These are phyloP conservation scores for Lasioglossum marginatum DNA, from an alignment of 2,888 invertebrate genomes.

Conservation along the genomic window DNA sequence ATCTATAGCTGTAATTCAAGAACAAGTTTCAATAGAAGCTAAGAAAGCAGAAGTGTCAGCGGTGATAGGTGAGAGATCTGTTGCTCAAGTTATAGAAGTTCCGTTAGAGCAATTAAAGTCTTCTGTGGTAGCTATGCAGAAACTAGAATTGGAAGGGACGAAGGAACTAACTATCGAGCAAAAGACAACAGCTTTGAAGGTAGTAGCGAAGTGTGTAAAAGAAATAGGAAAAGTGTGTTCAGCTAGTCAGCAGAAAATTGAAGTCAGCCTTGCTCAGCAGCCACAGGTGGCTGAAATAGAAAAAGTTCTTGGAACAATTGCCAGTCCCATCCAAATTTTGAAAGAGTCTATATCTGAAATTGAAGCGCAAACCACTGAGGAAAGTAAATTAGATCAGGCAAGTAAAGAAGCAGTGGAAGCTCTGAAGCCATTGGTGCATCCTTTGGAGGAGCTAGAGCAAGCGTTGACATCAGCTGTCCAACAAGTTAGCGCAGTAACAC, in stretches of 20 bases:
- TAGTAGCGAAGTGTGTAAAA: conserved; percentile 78
- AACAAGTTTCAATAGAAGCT: conserved; percentile 33
- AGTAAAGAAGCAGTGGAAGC: conserved; percentile 34
- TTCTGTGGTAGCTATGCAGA: conserved; percentile 28
- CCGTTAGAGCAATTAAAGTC: conserved; percentile 41
- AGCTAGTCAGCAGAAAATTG: conserved; percentile 16
- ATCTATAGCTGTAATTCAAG: conserved; percentile 40
- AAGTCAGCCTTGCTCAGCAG: not conserved
- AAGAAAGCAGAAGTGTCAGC: conserved; percentile 80
- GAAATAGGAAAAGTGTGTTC: conserved; percentile 46
- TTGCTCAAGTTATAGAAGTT: conserved; percentile 31
- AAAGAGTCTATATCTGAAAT: conserved; percentile 68
- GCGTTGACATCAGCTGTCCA: conserved; percentile 61
- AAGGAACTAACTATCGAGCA: conserved; percentile 35
- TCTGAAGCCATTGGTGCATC: conserved; percentile 69
- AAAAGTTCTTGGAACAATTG: conserved; percentile 14
- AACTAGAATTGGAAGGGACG: not conserved
- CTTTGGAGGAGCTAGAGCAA: conserved; percentile 50
- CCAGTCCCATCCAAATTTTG: conserved; percentile 35
- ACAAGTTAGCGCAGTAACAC: conserved; percentile 75
- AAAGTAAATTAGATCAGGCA: conserved; percentile 19
- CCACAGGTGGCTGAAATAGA: conserved; percentile 12
- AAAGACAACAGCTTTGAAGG: conserved; percentile 77
- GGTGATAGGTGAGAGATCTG: not conserved
- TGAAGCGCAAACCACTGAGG: conserved; percentile 34